A percentile compares a stretch with the other conserved stretches of the same genome.
phyloP scores from a whole-genome alignment of 2,888 invertebrate species.

The Rhyacophila evoluta region DNA sequence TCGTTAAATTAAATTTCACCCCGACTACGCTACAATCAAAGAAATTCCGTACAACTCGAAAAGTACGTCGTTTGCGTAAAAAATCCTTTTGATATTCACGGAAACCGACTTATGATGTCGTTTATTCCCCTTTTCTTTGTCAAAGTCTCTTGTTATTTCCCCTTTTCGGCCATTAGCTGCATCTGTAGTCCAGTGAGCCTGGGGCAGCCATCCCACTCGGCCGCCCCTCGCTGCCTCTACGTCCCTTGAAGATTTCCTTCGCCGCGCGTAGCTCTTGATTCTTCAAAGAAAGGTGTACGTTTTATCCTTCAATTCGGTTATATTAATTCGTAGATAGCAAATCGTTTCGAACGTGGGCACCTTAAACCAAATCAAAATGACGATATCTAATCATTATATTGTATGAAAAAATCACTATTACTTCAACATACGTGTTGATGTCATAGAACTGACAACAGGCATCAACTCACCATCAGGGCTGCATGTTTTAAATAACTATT shows the following conservation, averaged over 20 bases:
- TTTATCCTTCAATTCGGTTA: background rate
- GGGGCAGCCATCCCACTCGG: background rate
- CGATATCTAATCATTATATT: too few relatives aligned
- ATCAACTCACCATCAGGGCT: too few relatives aligned
- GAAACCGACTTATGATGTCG: conserved; percentile 19
- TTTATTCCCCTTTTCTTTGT: conserved; percentile 6
- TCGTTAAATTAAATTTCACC: background rate
- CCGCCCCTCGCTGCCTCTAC: background rate
- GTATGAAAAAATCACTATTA: too few relatives aligned
- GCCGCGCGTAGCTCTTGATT: background rate
- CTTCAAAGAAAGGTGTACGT: background rate
- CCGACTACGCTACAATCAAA: background rate
- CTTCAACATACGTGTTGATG: too few relatives aligned
- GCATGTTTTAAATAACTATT: too few relatives aligned
- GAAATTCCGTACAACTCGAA: background rate
- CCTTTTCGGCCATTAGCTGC: conserved; percentile 43
- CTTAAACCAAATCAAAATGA: too few relatives aligned
- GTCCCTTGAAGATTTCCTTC: background rate
- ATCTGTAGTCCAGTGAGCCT: conserved; percentile 32
- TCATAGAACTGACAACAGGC: too few relatives aligned
- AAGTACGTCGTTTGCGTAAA: conserved; percentile 9
- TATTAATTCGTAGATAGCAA: background rate
- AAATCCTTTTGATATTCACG: background rate
- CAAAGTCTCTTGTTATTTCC: conserved; percentile 35
- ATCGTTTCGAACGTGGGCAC: background rate